phyloP scores from a whole-genome alignment of 2,797 vertebrate species.

The Spinibarbus caldwelli region DNA sequence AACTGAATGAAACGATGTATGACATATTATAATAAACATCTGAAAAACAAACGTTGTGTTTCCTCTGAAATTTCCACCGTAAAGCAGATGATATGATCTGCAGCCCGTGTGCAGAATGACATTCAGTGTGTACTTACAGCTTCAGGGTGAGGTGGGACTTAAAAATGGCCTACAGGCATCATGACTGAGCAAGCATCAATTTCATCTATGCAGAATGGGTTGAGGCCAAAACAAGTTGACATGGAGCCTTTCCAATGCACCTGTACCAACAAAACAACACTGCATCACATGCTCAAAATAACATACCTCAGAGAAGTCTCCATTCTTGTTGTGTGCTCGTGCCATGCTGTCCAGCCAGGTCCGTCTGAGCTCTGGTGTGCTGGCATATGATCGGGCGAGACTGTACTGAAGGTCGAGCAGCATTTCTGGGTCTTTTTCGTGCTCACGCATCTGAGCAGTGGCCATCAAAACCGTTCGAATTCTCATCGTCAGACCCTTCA shows the following conservation, averaged over 20 bases:
- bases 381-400: constrained; percentile 94
- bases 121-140: neutral
- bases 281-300: neutral
- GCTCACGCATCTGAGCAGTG: constrained; percentile 96
- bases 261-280: neutral
- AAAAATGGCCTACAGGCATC: neutral
- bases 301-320: constrained; percentile 92
- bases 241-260: neutral
- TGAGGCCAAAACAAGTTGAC: neutral
- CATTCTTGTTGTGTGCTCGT: constrained; percentile 93
- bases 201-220: neutral
- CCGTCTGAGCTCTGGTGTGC: constrained; percentile 93
- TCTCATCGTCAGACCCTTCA: constrained; percentile 94
- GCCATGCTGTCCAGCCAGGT: constrained; percentile 99
- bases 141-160: neutral
- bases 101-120: neutral
- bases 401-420: constrained; percentile 96
- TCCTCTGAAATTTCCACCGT: neutral
- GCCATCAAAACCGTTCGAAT: constrained; percentile 98
- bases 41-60: neutral
- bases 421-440: constrained; percentile 96
- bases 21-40: neutral
- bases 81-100: neutral
- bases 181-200: neutral
- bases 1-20: neutral